A percentile compares a stretch with the other conserved stretches of the same genome.
These are phyloP conservation scores for Sciurus niger DNA, from an alignment of 2,113 vertebrate species.

Conservation along the genomic window DNA sequence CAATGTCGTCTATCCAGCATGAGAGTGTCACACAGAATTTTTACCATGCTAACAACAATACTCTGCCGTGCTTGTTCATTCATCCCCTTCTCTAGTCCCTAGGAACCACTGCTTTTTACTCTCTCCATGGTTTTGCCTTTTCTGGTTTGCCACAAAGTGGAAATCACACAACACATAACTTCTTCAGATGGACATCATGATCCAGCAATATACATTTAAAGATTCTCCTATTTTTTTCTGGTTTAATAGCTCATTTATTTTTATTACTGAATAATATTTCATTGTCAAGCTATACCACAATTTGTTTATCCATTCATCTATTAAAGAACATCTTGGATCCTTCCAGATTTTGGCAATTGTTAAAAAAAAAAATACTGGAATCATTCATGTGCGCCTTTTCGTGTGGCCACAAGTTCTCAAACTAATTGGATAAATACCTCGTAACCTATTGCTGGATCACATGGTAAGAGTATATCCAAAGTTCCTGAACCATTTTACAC, in stretches of 20 bases:
- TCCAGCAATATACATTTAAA: neutral
- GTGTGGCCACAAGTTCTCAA: neutral
- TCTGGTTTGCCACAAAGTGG: neutral
- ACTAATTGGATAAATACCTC: neutral
- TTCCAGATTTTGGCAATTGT: neutral
- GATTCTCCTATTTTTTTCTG: neutral
- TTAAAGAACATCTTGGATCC: neutral
- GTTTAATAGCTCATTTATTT: neutral
- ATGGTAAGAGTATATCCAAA: neutral
- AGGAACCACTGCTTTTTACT: neutral
- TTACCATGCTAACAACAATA: neutral
- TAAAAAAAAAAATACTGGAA: neutral
- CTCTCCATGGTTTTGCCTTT: conserved; percentile 3
- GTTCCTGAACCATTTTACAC: neutral
- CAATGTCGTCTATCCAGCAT: neutral
- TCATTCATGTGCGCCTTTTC: neutral
- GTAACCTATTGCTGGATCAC: neutral
- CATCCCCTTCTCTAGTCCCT: neutral
- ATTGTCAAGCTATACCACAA: neutral
- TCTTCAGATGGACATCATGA: neutral
- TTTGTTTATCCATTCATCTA: neutral
- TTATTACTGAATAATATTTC: neutral
- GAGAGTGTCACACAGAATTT: neutral
- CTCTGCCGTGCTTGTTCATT: neutral
- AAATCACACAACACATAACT: neutral